Conservation (phyloP, 2,888 invertebrate species). For the Cyaniris semiargus region DNA sequence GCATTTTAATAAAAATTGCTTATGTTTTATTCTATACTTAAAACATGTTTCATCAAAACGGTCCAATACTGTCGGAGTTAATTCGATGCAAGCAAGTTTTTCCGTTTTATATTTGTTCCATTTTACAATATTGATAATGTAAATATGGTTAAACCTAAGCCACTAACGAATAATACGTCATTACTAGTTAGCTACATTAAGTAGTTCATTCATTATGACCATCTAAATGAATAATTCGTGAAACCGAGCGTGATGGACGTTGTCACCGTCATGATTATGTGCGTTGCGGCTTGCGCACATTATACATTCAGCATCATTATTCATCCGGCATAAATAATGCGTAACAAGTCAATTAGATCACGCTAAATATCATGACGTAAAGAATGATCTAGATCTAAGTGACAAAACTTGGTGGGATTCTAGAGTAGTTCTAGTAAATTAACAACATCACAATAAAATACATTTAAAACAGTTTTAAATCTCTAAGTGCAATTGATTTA, state of each 20-base stretch:
- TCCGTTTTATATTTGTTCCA: no score
- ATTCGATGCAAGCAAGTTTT: no score
- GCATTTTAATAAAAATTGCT: no score
- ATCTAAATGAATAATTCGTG: slow-evolving; percentile 1
- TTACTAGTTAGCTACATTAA: neutral
- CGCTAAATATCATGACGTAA: neutral
- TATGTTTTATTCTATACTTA: no score
- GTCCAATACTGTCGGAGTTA: no score
- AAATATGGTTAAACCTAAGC: neutral
- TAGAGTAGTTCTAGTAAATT: no score
- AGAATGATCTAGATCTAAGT: neutral
- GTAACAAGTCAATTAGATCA: neutral
- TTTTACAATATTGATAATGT: neutral
- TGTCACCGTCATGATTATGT: slow-evolving; percentile 7
- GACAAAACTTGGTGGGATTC: no score
- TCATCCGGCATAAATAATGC: neutral
- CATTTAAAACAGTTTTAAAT: no score
- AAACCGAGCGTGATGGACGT: neutral
- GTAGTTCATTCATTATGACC: neutral
- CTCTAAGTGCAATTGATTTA: no score
- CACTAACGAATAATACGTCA: neutral
- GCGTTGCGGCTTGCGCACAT: neutral
- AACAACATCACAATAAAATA: no score
- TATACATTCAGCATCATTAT: neutral
- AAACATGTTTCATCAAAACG: no score